Base-by-base conservation (phyloP, 2,888 invertebrate species). In the Cistogaster globosa region DNA sequence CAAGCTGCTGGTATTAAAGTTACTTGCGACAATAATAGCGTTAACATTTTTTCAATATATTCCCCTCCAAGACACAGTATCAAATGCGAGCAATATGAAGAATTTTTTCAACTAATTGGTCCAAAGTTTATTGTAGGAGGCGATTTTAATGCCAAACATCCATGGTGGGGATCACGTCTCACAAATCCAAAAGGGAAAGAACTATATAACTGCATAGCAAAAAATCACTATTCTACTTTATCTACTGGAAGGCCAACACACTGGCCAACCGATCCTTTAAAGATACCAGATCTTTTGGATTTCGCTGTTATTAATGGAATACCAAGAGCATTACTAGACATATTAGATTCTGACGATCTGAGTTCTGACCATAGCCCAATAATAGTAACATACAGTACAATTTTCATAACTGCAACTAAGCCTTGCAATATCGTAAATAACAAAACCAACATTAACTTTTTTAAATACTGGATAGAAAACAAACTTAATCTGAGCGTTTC, bases 1-100 rank as follows among this genome's bases (percentile, higher is more conserved):
- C 63, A 42, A 18, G 63, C 63, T n/a, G 63, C 63, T 6, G 63
- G 63, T 18, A 22, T 9, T 45, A 20, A 45, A 45, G 22, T 45
- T 45, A 45, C 16, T 22, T 63, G 45, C 45, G 36, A 45, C 22
- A 63, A 45, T 63, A 11, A 16, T 45, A 63, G 45, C 45, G 16
- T 22, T 0, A 9, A 14, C 12, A 62, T 62, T 14, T 62, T 32
- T 42, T 62, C 62, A n/a, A 12, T 62, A 5, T 62, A 62, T 20
- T 62, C 14, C 12, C 42, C 38, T 2, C 38, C 38, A n/a, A 18
- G 60, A 38, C 26, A 60, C 38, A 60, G 16, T 60, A 18, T 60
- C 11, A 38, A 9, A 38, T 14, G 42, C n/a, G 42, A 42, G 6
- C 62, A 62, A 22, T 62, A 22, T 62, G 42, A 62, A 42, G 4